Conservation (phyloP, 2,113 vertebrate genomes). For the Psammodynastes pulverulentus region DNA sequence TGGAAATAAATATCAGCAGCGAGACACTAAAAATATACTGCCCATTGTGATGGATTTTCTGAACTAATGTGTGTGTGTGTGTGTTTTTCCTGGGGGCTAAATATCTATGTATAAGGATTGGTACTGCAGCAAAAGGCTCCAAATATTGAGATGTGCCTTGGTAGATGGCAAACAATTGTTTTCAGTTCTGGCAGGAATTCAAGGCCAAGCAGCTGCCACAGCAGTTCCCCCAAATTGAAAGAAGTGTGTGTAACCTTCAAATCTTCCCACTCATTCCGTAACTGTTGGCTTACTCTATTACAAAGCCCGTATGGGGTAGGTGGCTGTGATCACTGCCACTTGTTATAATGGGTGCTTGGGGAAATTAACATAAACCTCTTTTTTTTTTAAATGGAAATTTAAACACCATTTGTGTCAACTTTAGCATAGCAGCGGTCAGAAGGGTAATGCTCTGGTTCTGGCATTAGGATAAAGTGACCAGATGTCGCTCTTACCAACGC, state of each 20-base stretch:
- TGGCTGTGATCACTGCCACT: not conserved
- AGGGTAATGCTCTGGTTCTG: not conserved
- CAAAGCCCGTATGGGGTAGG: slow-evolving; percentile 24
- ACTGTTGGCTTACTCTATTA: slow-evolving; percentile 46
- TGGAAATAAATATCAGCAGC: slow-evolving; percentile 15
- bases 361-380: slow-evolving; percentile 39
- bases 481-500: too few relatives aligned
- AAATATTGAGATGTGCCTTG: not conserved
- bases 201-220: slow-evolving; percentile 48
- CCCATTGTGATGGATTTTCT: not conserved
- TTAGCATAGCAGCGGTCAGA: not conserved
- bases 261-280: slow-evolving; percentile 35
- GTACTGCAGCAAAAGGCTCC: not conserved
- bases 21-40: not conserved
- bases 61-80: not conserved
- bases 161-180: slow-evolving; percentile 1
- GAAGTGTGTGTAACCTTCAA: slow-evolving; percentile 44
- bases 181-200: slow-evolving; percentile 32
- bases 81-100: not conserved
- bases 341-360: slow-evolving; percentile 31
- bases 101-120: not conserved
- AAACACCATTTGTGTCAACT: slow-evolving; percentile 12
- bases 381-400: slow-evolving; percentile 29
- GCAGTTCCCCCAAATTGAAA: slow-evolving; percentile 39
- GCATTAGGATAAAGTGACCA: too few relatives aligned